Evolutionary conservation across 1,140 invertebrate species (phyloP), one percentile per base, ranked within the genome.

Genomic region (Megathymus violae): DNA sequence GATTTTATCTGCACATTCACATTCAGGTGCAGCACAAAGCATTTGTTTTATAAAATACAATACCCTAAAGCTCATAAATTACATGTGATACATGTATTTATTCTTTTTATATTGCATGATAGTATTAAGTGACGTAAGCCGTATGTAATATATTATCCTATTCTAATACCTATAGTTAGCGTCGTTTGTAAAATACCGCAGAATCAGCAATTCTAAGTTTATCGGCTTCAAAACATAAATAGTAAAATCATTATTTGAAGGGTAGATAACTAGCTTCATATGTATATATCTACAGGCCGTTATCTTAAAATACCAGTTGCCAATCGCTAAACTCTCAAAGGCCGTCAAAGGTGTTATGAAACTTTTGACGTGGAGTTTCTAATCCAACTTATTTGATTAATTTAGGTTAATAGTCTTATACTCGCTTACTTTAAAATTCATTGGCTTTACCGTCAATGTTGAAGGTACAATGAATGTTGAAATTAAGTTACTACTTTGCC

Each of bases 1-100:
- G 77, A 78, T 74, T 65, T 72, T 74, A 78, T 78, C 77, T 74
- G 38, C 38, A 60, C 80, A 80, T 75, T 80, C 72, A 78, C 78
- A 74, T 71, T 74, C 64, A 69, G 66, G 59, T 43, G 44, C 47
- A 56, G 58, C 78, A 82, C 77, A 80, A 80, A 74, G 73, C 75
- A 67, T 77, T 82, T 78, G 72, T 73, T 76, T 60, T 69, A 67
- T 61, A 65, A 60, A 63, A 75, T 71, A 73, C 80, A 78, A 80
- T 71, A 69, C 67, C 71, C 50, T 62, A 43, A 68, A 61, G 54
- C 67, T 67, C 68, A 74, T 82, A 82, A 77, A 82, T 82, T 71
- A 82, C 75, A 40, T 58, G 14, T 34, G 27, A 50, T 50, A 50
- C 25, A 25, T 25, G 47, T 31, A 34, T 50, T 13, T 31, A 31